Conservation (phyloP, 2,113 vertebrate genomes). For the Oceanites oceanicus region DNA sequence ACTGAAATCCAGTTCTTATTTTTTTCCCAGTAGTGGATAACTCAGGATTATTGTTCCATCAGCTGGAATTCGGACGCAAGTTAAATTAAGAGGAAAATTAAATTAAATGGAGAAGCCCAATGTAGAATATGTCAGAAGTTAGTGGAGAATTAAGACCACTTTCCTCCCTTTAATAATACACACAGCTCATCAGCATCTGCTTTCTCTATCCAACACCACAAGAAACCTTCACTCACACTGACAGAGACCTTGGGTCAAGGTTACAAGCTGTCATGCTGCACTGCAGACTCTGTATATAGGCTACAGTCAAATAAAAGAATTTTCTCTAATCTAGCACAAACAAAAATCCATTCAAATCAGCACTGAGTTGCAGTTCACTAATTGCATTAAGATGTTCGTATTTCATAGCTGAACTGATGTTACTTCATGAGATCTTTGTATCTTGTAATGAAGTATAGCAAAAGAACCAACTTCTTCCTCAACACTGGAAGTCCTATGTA, state of each 20-base stretch:
- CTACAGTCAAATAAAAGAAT: neutral
- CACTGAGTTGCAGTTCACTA: neutral
- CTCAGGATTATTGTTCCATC: neutral
- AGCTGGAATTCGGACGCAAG: neutral
- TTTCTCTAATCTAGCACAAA: neutral
- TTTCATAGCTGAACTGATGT: neutral
- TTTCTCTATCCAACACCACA: neutral
- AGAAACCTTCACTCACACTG: neutral
- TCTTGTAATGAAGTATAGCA: neutral
- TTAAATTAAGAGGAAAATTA: neutral
- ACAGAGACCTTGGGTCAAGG: neutral
- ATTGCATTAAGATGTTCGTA: accelerated
- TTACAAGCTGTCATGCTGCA: neutral
- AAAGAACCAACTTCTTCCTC: neutral
- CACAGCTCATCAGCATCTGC: neutral
- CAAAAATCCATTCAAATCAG: neutral
- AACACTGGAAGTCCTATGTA: neutral
- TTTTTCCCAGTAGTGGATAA: neutral
- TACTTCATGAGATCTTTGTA: neutral
- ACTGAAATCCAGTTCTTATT: neutral
- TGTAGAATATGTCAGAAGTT: neutral
- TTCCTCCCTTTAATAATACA: neutral
- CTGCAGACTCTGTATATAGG: neutral
- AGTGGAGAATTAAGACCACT: neutral
- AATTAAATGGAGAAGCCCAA: neutral